Evolutionary conservation across 2,888 invertebrate species (phyloP).

Genomic region (Tanytarsus gracilentus): DNA sequence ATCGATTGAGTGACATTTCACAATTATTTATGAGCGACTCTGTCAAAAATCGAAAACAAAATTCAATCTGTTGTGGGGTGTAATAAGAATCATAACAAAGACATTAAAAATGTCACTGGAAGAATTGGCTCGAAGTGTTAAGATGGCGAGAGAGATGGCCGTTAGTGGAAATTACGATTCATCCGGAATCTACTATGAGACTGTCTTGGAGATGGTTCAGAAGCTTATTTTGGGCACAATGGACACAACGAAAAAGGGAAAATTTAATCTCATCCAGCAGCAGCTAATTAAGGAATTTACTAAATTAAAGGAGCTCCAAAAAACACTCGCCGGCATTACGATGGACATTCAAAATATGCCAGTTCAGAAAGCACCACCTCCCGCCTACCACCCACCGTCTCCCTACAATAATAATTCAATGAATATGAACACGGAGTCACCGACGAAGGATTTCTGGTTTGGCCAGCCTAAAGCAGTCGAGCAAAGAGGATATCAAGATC

Average conservation of each 20-base stretch:
- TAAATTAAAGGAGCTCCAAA: slow-evolving; percentile 64
- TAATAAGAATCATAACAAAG: slow-evolving; percentile 6
- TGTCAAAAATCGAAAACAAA: slow-evolving; percentile 4
- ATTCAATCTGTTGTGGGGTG: slow-evolving; percentile 11
- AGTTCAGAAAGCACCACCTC: slow-evolving; percentile 30
- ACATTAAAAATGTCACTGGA: slow-evolving; percentile 34
- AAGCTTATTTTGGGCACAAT: slow-evolving; percentile 68
- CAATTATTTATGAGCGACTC: not conserved
- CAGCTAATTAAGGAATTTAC: slow-evolving; percentile 85
- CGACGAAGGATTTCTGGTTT: slow-evolving; percentile 51
- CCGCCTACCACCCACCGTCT: slow-evolving; percentile 1
- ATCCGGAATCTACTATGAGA: slow-evolving; percentile 87
- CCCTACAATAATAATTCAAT: not conserved
- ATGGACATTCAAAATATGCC: slow-evolving; percentile 43
- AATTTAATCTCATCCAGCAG: slow-evolving; percentile 86
- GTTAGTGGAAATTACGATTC: slow-evolving; percentile 93
- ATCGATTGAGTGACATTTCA: not conserved
- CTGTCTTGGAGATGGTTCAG: slow-evolving; percentile 84
- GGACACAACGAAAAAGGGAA: slow-evolving; percentile 71
- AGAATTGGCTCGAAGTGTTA: slow-evolving; percentile 91
- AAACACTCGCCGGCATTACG: slow-evolving; percentile 41
- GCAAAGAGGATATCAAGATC: slow-evolving; percentile 54
- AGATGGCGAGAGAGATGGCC: slow-evolving; percentile 89
- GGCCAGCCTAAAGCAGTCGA: slow-evolving; percentile 41
- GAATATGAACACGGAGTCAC: slow-evolving; percentile 45